Conservation (phyloP, 2,797 vertebrate species). For the Enoplosus armatus region DNA sequence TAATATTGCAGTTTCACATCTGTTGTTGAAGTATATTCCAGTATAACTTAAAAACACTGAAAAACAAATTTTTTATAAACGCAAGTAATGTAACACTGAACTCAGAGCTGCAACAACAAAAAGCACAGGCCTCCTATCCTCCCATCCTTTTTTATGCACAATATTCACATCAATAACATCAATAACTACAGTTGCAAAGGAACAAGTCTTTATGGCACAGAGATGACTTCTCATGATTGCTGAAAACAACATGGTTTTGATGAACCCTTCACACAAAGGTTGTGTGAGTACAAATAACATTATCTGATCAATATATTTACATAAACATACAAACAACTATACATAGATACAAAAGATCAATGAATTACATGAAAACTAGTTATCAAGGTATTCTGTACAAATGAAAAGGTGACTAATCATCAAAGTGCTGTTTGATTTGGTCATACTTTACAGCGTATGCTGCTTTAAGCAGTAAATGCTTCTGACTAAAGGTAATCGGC, state of each 20-base stretch:
- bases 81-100: constrained; percentile 36
- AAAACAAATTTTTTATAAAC: constrained; percentile 11
- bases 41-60: constrained; percentile 15
- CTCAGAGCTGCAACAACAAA: constrained; percentile 32
- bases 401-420: background rate
- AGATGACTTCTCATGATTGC: constrained; percentile 1
- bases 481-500: constrained; percentile 6
- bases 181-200: background rate
- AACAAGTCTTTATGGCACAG: constrained; percentile 38
- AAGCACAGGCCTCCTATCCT: background rate
- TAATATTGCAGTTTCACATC: constrained; percentile 61
- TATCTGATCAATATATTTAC: background rate
- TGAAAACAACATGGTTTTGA: too few relatives aligned
- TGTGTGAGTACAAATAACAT: constrained; percentile 5
- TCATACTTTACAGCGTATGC: background rate
- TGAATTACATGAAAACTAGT: background rate
- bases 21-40: background rate
- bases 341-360: background rate
- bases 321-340: constrained; percentile 6
- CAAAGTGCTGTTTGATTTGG: constrained; percentile 42
- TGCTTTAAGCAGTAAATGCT: background rate
- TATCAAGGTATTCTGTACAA: background rate
- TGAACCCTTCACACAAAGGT: background rate
- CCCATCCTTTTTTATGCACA: background rate
- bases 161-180: constrained; percentile 14